Percentiles rank a stretch among this genome's conserved stretches.
Evolutionary conservation across 2,888 invertebrate genomes (phyloP).

Genomic region (Agrilus mali): DNA sequence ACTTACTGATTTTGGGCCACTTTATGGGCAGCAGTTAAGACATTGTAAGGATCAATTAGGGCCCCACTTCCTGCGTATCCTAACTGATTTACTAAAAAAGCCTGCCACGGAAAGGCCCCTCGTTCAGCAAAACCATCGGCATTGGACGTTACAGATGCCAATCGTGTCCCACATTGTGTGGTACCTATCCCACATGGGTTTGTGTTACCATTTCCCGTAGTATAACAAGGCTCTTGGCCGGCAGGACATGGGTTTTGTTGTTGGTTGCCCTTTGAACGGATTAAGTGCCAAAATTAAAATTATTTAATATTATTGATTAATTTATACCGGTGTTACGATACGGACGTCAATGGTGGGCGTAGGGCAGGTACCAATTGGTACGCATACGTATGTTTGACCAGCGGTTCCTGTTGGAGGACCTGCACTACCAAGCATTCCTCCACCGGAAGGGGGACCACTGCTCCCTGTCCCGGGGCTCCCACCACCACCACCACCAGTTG

Average conservation of each 20-base stretch:
- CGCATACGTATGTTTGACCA: conserved; percentile 18
- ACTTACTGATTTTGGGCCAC: conserved; percentile 46
- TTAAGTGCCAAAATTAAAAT: background rate
- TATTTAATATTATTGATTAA: conserved; percentile 1
- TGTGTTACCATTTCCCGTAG: conserved; percentile 13
- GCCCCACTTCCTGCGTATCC: conserved; percentile 60
- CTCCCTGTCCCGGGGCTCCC: too few relatives aligned
- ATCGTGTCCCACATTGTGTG: conserved; percentile 37
- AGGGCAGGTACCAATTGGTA: conserved; percentile 22
- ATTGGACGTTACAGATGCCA: conserved; percentile 30
- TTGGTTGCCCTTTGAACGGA: background rate
- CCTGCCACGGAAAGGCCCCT: conserved; percentile 67
- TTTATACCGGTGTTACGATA: conserved; percentile 21
- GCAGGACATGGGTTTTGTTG: conserved; percentile 19
- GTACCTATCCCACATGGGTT: background rate
- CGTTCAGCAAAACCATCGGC: conserved; percentile 45
- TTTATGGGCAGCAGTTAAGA: conserved; percentile 64
- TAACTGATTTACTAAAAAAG: conserved; percentile 27
- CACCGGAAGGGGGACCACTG: background rate
- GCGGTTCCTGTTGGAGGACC: background rate
- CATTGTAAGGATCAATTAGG: conserved; percentile 51
- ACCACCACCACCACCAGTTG: too few relatives aligned
- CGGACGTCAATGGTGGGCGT: conserved; percentile 22
- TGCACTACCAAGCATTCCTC: conserved; percentile 1
- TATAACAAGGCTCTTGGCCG: conserved; percentile 23